Percentiles rank a stretch among this genome's conserved stretches.
Evolutionary conservation across 2,113 vertebrate species (phyloP).

Genomic region (Gymnobelideus leadbeateri): DNA sequence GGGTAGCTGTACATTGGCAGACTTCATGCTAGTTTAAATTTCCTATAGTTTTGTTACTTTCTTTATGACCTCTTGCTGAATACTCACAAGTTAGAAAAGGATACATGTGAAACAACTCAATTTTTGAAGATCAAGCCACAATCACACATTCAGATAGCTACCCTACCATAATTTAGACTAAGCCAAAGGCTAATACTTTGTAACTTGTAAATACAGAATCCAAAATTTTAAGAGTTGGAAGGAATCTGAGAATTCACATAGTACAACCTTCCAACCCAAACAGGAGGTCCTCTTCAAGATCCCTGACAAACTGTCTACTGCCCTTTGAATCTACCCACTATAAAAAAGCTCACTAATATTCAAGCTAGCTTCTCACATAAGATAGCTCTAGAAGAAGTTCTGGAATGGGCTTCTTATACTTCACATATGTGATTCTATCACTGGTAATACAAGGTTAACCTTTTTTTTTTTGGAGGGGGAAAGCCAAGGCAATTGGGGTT

Average conservation of each 20-base stretch:
- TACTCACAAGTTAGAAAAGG: background rate
- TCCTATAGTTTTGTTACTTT: background rate
- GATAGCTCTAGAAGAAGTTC: background rate
- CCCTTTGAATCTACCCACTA: background rate
- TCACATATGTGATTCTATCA: background rate
- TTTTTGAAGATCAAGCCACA: background rate
- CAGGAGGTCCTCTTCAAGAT: background rate
- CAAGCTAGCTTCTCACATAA: background rate
- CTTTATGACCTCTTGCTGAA: background rate
- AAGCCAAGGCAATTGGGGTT: too few species aligned
- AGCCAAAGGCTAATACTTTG: background rate
- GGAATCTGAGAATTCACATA: background rate
- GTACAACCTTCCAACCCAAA: background rate
- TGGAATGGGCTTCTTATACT: background rate
- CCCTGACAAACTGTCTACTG: background rate
- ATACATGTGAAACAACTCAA: background rate
- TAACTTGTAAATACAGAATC: background rate
- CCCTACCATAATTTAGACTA: background rate
- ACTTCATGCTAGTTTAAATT: background rate
- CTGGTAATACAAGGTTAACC: background rate
- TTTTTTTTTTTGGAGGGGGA: too few species aligned
- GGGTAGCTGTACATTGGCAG: background rate
- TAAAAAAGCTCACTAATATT: background rate
- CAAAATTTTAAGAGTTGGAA: background rate
- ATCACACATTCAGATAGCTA: background rate